A percentile compares a stretch with the other conserved stretches of the same genome.
Evolutionary conservation across 2,888 invertebrate genomes (phyloP).

Genomic region (Platycheirus rosarum): DNA sequence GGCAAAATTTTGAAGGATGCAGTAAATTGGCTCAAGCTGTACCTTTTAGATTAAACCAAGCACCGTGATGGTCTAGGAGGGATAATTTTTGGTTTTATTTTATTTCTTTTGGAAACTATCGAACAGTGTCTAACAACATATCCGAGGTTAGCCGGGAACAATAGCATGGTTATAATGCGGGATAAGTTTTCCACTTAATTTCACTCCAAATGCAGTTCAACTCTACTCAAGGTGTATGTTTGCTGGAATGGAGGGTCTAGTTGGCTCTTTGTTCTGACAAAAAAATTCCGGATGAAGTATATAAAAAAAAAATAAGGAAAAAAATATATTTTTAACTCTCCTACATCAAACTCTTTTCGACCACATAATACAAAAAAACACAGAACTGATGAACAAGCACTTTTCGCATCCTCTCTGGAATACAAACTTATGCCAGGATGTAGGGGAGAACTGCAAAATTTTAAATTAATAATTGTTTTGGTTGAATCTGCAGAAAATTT

Average conservation of each 20-base stretch:
- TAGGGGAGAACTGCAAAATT: no score
- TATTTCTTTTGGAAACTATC: conserved; percentile 51
- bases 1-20: conserved; percentile 55
- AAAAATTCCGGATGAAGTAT: conserved; percentile 51
- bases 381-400: conserved; percentile 21
- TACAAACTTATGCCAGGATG: no score
- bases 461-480: no score
- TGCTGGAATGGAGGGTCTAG: not conserved
- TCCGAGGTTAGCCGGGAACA: conserved; percentile 57
- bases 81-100: conserved; percentile 10
- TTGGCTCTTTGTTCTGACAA: conserved; percentile 47
- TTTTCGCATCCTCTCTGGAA: not conserved
- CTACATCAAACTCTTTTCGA: conserved; percentile 11
- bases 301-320: conserved; percentile 50
- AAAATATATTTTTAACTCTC: conserved; percentile 14
- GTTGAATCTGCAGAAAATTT: no score
- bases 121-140: conserved; percentile 65
- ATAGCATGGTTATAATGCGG: conserved; percentile 63
- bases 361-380: conserved; percentile 42
- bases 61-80: conserved; percentile 23
- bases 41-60: conserved; percentile 46
- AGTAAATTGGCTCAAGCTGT: conserved; percentile 40
- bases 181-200: conserved; percentile 74
- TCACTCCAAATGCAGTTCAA: conserved; percentile 64
- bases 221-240: conserved; percentile 36